Evolutionary conservation across 2,888 invertebrate species (phyloP).

Genomic region (Dicyrtomina minuta): DNA sequence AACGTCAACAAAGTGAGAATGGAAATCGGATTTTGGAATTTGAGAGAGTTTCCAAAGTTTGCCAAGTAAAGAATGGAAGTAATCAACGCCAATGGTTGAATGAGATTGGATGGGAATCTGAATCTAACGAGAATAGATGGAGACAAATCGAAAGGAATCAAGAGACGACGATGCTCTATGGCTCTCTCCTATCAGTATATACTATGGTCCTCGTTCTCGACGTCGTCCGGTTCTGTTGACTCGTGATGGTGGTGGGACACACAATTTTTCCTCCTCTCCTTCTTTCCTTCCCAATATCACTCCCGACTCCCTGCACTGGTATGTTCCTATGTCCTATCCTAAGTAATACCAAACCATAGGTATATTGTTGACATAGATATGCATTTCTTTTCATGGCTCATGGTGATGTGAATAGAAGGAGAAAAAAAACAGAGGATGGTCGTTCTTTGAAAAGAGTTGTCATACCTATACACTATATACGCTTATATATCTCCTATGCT

Average conservation of each 20-base stretch:
- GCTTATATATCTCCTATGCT: too few relatives aligned
- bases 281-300: not conserved
- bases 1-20: not conserved
- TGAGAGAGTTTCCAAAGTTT: not conserved
- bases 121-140: slow-evolving; percentile 35
- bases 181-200: not conserved
- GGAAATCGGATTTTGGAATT: slow-evolving; percentile 4
- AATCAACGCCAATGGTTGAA: slow-evolving; percentile 38
- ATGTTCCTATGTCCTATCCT: too few relatives aligned
- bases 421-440: not conserved
- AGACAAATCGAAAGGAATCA: slow-evolving; percentile 36
- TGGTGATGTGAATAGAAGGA: not conserved
- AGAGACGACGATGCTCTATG: slow-evolving; percentile 15
- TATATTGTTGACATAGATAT: slow-evolving; percentile 21
- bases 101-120: slow-evolving; percentile 36
- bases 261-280: not conserved
- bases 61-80: slow-evolving; percentile 31
- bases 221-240: not conserved
- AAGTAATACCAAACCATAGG: too few relatives aligned
- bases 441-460: too few relatives aligned
- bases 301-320: too few relatives aligned
- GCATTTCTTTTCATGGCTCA: not conserved
- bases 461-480: too few relatives aligned
- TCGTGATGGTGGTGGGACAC: not conserved
- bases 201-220: not conserved